Evolutionary conservation across 2,113 vertebrate species (phyloP).

Genomic region (Boulengerochromis microlepis): DNA sequence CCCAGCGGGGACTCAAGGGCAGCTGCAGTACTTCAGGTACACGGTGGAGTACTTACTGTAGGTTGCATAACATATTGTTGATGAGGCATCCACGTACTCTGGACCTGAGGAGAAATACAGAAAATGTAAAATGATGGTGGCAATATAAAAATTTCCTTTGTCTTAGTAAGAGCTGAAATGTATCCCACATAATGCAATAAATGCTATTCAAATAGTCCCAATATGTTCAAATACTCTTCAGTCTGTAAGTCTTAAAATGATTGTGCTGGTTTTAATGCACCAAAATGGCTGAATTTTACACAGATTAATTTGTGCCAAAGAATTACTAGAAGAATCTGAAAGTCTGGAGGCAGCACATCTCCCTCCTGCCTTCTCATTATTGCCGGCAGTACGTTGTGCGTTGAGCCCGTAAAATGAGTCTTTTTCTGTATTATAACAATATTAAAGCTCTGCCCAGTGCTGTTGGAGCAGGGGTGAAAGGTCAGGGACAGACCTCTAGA

Average conservation of each 20-base stretch:
- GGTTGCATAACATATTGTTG: slow-evolving; percentile 99
- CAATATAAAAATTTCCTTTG: background rate
- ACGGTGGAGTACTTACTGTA: slow-evolving; percentile 83
- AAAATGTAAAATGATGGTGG: background rate
- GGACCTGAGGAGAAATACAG: slow-evolving; percentile 77
- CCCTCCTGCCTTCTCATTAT: slow-evolving; percentile 22
- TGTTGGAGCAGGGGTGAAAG: background rate
- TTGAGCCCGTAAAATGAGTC: slow-evolving; percentile 16
- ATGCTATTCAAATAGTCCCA: slow-evolving; percentile 15
- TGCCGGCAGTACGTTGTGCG: slow-evolving; percentile 7
- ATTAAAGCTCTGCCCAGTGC: background rate
- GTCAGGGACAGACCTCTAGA: background rate
- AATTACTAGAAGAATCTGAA: slow-evolving; percentile 26
- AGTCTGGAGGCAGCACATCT: slow-evolving; percentile 29
- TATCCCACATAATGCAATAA: background rate
- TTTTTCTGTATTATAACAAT: slow-evolving; percentile 3
- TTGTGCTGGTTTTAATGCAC: background rate
- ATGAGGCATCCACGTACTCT: slow-evolving; percentile 99
- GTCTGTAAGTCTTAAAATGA: background rate
- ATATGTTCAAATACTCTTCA: background rate
- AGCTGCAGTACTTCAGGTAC: background rate
- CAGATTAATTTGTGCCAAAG: slow-evolving; percentile 20
- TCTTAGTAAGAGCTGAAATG: background rate
- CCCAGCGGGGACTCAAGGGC: background rate
- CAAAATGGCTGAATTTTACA: slow-evolving; percentile 24